These are phyloP conservation scores for Anastrepha ludens DNA, from an alignment of 1,140 invertebrate species.

Conservation along the genomic window DNA sequence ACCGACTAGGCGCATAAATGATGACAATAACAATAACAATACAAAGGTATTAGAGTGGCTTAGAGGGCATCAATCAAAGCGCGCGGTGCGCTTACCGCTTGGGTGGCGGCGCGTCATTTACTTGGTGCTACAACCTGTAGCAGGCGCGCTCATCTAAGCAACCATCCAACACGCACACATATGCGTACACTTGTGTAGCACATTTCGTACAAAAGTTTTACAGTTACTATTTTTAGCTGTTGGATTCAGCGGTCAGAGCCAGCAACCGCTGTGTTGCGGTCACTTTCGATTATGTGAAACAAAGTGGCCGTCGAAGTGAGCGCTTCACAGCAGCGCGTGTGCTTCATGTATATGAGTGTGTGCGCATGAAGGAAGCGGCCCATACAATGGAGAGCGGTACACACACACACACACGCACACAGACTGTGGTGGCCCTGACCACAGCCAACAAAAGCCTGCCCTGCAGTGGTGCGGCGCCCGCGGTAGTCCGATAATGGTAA, in stretches of 20 bases:
- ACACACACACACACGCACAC: neutral
- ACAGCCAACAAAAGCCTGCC: constrained; percentile 65
- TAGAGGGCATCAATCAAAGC: too few species aligned
- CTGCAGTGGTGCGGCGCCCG: constrained; percentile 62
- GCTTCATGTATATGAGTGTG: neutral
- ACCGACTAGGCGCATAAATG: too few species aligned
- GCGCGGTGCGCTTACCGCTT: too few species aligned
- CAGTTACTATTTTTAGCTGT: neutral
- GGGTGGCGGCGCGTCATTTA: too few species aligned
- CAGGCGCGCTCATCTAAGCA: too few species aligned
- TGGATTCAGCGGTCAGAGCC: neutral
- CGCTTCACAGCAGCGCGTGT: neutral
- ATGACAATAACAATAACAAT: neutral
- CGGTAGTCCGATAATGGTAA: neutral
- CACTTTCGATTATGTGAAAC: constrained; percentile 73
- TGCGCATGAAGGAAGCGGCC: constrained; percentile 7
- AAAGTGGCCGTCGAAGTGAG: constrained; percentile 37
- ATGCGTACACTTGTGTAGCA: too few species aligned
- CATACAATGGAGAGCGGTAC: neutral
- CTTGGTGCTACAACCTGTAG: too few species aligned
- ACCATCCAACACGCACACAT: too few species aligned
- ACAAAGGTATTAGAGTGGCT: neutral
- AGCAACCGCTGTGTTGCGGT: constrained; percentile 66
- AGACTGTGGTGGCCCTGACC: constrained; percentile 66
- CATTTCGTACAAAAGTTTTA: neutral